phyloP scores from a whole-genome alignment of 2,888 invertebrate genomes.

The Sepioteuthis lessoniana region DNA sequence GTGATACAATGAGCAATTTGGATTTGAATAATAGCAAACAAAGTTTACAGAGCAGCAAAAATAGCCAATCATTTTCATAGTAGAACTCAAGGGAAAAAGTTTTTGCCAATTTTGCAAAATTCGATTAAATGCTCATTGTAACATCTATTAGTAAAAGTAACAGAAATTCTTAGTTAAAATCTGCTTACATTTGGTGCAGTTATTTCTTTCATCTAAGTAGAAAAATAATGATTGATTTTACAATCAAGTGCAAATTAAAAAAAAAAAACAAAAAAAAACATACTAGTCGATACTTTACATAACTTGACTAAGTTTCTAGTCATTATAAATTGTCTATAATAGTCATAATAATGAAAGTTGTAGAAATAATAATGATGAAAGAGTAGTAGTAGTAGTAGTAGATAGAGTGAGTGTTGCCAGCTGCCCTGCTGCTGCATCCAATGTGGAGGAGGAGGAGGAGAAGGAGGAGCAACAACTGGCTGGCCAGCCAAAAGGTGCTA shows the following conservation, averaged over 20 bases:
- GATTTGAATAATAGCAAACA: background rate
- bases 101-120: background rate
- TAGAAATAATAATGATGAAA: background rate
- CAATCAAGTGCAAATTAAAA: background rate
- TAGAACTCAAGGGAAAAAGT: background rate
- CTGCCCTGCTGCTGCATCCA: slow-evolving; percentile 9
- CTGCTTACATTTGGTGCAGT: background rate
- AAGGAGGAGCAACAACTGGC: background rate
- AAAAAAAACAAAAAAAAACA: background rate
- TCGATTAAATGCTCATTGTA: background rate
- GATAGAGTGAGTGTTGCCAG: background rate
- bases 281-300: background rate
- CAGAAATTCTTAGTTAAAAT: background rate
- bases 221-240: background rate
- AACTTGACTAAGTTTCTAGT: background rate
- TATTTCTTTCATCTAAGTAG: background rate
- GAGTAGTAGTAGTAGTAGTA: background rate
- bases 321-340: background rate
- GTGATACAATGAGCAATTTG: background rate
- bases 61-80: background rate
- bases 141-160: background rate
- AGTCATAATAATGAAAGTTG: background rate
- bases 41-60: background rate
- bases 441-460: background rate
- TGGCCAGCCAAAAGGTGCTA: background rate